phyloP scores from a whole-genome alignment of 1,140 invertebrate species.

The Heliothis virescens region DNA sequence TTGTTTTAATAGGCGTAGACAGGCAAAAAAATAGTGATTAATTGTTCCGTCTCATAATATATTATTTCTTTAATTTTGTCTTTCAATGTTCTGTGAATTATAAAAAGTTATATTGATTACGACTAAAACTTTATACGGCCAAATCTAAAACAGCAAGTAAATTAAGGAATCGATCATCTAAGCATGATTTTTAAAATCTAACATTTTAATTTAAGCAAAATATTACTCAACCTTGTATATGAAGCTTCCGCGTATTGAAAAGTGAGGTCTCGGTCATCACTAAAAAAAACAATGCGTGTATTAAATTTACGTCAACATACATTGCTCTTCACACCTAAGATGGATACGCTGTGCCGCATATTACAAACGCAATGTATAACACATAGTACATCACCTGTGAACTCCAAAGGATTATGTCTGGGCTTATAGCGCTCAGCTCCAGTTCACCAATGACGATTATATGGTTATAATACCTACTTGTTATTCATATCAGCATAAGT shows the following conservation, averaged over 20 bases:
- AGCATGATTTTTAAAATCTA: background rate
- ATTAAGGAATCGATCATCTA: too few species aligned
- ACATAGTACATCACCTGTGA: background rate
- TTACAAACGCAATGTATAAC: background rate
- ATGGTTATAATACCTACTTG: background rate
- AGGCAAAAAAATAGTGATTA: too few species aligned
- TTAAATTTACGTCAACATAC: constrained; percentile 29
- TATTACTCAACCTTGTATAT: constrained; percentile 53
- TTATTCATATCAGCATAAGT: background rate
- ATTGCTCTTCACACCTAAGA: constrained; percentile 25
- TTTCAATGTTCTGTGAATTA: too few species aligned
- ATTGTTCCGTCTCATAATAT: too few species aligned
- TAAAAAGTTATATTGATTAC: too few species aligned
- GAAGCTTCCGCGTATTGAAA: constrained; percentile 57
- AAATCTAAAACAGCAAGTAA: background rate
- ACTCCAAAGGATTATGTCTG: background rate
- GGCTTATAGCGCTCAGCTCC: constrained; percentile 1
- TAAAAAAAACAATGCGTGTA: constrained; percentile 12
- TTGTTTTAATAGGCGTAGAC: too few species aligned
- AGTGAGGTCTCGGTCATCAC: constrained; percentile 45
- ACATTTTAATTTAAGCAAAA: constrained; percentile 56
- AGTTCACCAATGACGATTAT: constrained; percentile 6
- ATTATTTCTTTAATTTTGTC: too few species aligned
- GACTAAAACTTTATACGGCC: background rate
- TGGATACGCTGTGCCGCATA: background rate